phyloP scores from a whole-genome alignment of 2,113 vertebrate genomes.

The Gobio gobio region DNA sequence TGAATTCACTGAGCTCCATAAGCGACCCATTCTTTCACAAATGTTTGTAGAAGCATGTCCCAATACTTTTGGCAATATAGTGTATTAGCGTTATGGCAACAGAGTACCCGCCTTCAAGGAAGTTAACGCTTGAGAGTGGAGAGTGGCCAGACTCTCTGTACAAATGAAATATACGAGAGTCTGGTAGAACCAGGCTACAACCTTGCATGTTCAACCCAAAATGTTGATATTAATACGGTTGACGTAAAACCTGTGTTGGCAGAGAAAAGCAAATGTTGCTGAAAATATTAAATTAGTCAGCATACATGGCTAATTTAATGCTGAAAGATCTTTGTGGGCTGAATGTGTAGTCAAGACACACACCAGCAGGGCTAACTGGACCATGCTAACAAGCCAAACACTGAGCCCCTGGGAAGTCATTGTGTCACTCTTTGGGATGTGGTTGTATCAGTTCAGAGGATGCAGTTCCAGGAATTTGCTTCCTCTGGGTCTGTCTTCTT shows the following conservation, averaged over 20 bases:
- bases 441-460: not conserved
- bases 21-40: no score
- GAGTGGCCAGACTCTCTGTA: no score
- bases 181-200: no score
- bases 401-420: conserved; percentile 10
- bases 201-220: not conserved
- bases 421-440: not conserved
- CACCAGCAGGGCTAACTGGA: not conserved
- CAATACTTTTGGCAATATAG: no score
- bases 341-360: not conserved
- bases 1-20: no score
- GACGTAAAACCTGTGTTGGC: not conserved
- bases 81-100: no score
- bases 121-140: no score
- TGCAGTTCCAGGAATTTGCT: conserved; percentile 5
- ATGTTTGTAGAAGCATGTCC: no score
- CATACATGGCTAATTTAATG: not conserved
- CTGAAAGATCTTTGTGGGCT: not conserved
- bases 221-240: no score
- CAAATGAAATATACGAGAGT: no score
- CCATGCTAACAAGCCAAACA: not conserved
- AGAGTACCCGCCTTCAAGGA: no score
- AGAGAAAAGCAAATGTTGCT: not conserved
- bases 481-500: conserved; percentile 9
- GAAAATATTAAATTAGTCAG: not conserved